These are phyloP conservation scores for Xylocopa sonorina DNA, from an alignment of 1,140 invertebrate genomes.

Conservation along the genomic window DNA sequence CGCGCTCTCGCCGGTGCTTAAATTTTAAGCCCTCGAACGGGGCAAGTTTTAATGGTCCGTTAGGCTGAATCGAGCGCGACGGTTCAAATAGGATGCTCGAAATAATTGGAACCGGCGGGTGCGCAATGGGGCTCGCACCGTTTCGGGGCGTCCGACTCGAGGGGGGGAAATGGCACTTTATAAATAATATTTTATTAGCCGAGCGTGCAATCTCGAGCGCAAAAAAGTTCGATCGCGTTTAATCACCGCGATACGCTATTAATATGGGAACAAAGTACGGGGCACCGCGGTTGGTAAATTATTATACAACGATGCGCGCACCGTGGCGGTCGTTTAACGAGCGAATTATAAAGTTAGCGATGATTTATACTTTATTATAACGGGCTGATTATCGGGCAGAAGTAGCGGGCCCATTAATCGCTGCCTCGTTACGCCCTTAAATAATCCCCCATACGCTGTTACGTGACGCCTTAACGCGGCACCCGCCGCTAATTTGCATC, in stretches of 20 bases:
- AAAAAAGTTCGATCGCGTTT: no score
- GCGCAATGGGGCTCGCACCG: no score
- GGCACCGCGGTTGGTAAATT: no score
- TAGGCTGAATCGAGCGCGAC: no score
- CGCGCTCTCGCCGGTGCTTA: neutral
- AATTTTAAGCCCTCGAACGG: neutral
- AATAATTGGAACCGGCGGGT: slow-evolving; percentile 10
- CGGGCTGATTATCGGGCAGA: slow-evolving; percentile 25
- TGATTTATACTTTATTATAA: slow-evolving; percentile 56
- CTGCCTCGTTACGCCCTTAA: slow-evolving; percentile 47
- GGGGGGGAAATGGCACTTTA: no score
- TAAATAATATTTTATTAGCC: no score
- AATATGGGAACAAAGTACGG: neutral
- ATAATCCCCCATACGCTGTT: slow-evolving; percentile 56
- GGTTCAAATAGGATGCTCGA: neutral
- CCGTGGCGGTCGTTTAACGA: neutral
- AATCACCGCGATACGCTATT: no score
- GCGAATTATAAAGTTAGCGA: neutral
- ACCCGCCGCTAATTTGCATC: slow-evolving; percentile 55
- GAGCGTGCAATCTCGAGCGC: no score
- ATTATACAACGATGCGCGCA: neutral
- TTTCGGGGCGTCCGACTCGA: no score
- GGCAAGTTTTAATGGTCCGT: neutral
- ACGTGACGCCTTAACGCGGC: slow-evolving; percentile 37
- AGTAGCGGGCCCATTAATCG: slow-evolving; percentile 53